Conservation (phyloP, 2,797 vertebrate species). For the Myotis vivesi region DNA sequence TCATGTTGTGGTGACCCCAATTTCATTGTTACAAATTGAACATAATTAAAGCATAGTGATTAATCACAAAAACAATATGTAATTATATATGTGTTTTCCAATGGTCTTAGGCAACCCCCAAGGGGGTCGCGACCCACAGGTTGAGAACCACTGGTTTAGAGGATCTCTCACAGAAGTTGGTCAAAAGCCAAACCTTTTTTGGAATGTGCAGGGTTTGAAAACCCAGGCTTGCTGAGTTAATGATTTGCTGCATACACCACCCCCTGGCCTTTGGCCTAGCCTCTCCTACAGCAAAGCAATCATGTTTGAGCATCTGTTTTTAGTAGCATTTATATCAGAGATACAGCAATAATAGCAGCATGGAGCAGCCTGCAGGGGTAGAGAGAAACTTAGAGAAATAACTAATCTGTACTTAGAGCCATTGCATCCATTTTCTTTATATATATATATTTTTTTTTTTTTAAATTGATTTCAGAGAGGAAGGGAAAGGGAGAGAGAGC, state of each 20-base stretch:
- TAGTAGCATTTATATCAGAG: neutral
- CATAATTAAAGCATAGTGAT: too few relatives aligned
- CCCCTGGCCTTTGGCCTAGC: neutral
- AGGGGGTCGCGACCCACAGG: too few relatives aligned
- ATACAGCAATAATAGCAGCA: neutral
- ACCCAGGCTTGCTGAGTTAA: neutral
- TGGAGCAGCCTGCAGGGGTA: neutral
- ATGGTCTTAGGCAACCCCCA: too few relatives aligned
- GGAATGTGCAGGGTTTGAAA: neutral
- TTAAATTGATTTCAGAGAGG: too few relatives aligned
- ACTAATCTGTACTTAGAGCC: neutral
- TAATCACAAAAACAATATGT: too few relatives aligned
- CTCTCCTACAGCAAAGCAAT: neutral
- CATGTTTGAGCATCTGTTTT: neutral
- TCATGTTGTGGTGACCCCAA: too few relatives aligned
- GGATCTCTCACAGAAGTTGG: neutral
- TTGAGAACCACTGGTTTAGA: neutral
- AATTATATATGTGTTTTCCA: too few relatives aligned
- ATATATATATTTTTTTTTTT: too few relatives aligned
- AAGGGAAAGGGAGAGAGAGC: too few relatives aligned
- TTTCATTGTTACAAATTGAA: too few relatives aligned
- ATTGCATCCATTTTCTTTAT: neutral
- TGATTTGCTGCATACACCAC: neutral
- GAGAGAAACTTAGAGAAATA: neutral
- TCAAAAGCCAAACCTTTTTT: neutral